These are phyloP conservation scores for Machimus rusticus DNA, from an alignment of 2,888 invertebrate species.

Conservation along the genomic window DNA sequence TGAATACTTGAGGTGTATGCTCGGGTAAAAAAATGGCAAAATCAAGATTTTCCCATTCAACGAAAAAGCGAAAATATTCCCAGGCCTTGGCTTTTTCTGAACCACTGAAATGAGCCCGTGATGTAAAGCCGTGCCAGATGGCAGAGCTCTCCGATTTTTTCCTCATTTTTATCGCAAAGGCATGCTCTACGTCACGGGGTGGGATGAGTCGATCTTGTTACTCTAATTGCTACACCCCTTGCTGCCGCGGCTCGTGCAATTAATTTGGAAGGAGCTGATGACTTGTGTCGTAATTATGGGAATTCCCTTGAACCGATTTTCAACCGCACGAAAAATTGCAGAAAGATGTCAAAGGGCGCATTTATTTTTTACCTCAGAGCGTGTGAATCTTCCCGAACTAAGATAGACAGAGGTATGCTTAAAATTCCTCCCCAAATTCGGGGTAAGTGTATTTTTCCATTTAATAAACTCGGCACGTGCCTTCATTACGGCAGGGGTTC, in stretches of 20 bases:
- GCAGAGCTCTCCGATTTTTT: background rate
- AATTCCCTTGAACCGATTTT: background rate
- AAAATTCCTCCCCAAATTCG: background rate
- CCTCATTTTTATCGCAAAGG: background rate
- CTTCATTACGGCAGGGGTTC: background rate
- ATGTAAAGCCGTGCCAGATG: background rate
- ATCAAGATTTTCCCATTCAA: conserved; percentile 14
- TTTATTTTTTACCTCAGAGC: background rate
- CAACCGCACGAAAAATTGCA: background rate
- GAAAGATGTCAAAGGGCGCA: background rate
- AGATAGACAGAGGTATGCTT: background rate
- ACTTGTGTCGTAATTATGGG: background rate
- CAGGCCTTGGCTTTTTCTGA: background rate
- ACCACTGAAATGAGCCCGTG: background rate
- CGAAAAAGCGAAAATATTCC: background rate
- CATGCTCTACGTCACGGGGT: background rate
- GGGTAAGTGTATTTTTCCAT: background rate
- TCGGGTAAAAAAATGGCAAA: conserved; percentile 9
- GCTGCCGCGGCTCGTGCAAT: background rate
- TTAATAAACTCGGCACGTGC: background rate
- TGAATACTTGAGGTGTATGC: conserved; percentile 35
- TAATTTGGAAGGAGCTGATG: background rate
- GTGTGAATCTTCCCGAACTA: background rate
- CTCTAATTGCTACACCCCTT: background rate
- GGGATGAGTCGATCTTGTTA: background rate